A percentile compares a stretch with the other conserved stretches of the same genome.
phyloP scores from a whole-genome alignment of 2,113 vertebrate species.

The Scortum barcoo region DNA sequence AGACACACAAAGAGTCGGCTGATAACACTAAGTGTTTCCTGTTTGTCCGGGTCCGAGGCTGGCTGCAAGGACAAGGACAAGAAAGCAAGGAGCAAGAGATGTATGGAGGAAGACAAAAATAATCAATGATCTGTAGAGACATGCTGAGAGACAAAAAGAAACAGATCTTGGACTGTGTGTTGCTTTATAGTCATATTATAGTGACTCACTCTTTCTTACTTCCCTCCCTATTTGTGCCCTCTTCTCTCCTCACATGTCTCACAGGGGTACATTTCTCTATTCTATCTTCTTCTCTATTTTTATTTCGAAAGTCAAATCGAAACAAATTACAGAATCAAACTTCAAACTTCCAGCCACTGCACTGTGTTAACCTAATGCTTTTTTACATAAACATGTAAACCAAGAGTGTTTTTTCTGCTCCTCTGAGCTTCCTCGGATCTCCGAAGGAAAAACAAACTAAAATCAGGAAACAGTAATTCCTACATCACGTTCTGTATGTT shows the following conservation, averaged over 20 bases:
- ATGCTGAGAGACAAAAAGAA: conserved; percentile 10
- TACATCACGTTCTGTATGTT: conserved; percentile 46
- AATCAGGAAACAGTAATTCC: conserved; percentile 52
- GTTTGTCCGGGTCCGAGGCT: conserved; percentile 62
- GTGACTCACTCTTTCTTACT: neutral
- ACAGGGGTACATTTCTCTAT: conserved; percentile 8
- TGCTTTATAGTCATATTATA: neutral
- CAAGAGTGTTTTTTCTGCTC: conserved; percentile 31
- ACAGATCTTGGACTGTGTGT: neutral
- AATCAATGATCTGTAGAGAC: conserved; percentile 4
- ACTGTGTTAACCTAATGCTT: conserved; percentile 39
- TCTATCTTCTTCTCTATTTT: too few species aligned
- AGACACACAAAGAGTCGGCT: conserved; percentile 62
- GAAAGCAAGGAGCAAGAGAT: conserved; percentile 21
- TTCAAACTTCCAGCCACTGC: conserved; percentile 23
- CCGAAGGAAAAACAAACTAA: conserved; percentile 63
- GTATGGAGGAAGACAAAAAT: neutral
- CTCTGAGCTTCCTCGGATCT: conserved; percentile 57
- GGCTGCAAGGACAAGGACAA: conserved; percentile 31
- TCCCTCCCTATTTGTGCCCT: neutral
- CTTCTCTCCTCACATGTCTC: neutral
- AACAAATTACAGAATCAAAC: conserved; percentile 8
- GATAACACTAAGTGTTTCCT: conserved; percentile 80
- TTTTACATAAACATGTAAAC: conserved; percentile 47
- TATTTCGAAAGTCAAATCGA: too few species aligned